Conservation (phyloP, 2,797 vertebrate species). For the Clarias pachynema region DNA sequence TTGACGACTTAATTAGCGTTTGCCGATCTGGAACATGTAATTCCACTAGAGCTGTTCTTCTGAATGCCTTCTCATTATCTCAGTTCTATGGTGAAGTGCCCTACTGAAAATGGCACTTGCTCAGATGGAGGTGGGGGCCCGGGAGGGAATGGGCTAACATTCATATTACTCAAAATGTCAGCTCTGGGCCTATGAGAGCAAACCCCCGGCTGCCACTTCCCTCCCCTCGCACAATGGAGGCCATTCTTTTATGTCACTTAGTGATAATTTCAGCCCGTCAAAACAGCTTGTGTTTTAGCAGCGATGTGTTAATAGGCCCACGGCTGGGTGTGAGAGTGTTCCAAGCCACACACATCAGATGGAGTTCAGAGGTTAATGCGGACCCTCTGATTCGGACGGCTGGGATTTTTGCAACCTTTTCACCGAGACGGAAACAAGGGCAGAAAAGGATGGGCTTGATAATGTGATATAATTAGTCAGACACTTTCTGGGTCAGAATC, state of each 20-base stretch:
- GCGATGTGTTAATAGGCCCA: constrained; percentile 93
- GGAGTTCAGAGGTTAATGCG: constrained; percentile 94
- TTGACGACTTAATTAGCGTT: constrained; percentile 81
- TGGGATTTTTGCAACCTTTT: constrained; percentile 95
- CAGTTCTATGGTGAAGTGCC: constrained; percentile 74
- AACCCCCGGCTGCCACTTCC: constrained; percentile 63
- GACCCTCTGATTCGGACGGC: constrained; percentile 88
- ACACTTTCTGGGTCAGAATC: constrained; percentile 82
- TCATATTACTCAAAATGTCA: constrained; percentile 72
- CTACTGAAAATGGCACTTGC: constrained; percentile 58
- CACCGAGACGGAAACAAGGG: constrained; percentile 78
- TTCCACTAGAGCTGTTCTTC: constrained; percentile 67
- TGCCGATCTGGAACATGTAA: constrained; percentile 75
- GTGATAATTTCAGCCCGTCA: constrained; percentile 93
- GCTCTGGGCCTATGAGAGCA: constrained; percentile 61
- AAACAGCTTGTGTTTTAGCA: constrained; percentile 93
- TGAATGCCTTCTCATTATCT: constrained; percentile 83
- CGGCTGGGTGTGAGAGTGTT: constrained; percentile 94
- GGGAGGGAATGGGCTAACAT: constrained; percentile 45
- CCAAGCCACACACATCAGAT: constrained; percentile 86
- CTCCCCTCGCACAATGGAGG: constrained; percentile 81
- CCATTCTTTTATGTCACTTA: constrained; percentile 92
- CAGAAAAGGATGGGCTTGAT: constrained; percentile 81
- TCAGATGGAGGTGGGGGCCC: constrained; percentile 62
- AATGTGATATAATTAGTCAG: constrained; percentile 97